Conservation (phyloP, 1,140 invertebrate genomes). For the Radopholus similis region DNA sequence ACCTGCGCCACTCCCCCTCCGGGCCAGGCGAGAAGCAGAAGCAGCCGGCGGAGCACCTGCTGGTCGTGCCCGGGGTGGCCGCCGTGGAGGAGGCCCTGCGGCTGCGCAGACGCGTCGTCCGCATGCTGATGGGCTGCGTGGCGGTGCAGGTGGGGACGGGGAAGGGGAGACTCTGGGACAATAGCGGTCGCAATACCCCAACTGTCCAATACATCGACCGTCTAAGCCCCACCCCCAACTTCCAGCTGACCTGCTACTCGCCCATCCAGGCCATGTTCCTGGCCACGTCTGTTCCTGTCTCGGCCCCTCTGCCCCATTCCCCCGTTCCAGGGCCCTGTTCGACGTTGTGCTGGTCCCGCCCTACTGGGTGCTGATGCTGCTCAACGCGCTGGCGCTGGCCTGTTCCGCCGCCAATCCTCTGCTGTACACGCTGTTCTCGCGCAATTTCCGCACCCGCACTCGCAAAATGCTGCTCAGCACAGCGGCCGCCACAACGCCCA, state of each 20-base stretch:
- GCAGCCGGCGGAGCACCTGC: no score
- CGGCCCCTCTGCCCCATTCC: background rate
- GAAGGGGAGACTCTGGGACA: constrained; percentile 37
- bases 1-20: no score
- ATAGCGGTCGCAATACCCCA: constrained; percentile 55
- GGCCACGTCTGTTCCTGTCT: constrained; percentile 35
- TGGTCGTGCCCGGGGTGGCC: constrained; percentile 16
- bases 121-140: constrained; percentile 22
- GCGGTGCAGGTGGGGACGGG: constrained; percentile 35
- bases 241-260: constrained; percentile 54
- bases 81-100: constrained; percentile 1
- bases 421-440: constrained; percentile 52
- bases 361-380: constrained; percentile 42
- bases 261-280: constrained; percentile 52
- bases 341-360: constrained; percentile 32
- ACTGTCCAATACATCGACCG: constrained; percentile 17
- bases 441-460: constrained; percentile 39
- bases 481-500: no score
- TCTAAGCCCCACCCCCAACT: background rate
- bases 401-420: constrained; percentile 51
- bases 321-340: constrained; percentile 35
- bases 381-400: constrained; percentile 51
- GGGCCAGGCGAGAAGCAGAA: no score
- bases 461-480: background rate
- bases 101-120: constrained; percentile 2